Conservation (phyloP, 2,113 vertebrate species). For the Podarcis cretensis region DNA sequence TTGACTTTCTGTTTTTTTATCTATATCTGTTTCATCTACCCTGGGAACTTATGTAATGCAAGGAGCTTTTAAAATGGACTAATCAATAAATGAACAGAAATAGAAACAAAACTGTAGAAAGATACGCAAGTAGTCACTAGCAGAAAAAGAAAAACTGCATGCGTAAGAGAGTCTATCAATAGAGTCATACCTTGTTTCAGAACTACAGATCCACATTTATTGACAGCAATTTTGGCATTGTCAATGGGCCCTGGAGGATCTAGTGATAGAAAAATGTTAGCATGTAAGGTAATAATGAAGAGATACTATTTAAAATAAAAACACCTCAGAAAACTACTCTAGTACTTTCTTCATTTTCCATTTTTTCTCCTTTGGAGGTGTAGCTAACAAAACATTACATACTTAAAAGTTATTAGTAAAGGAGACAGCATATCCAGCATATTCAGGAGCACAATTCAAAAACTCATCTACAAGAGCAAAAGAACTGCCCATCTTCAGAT, state of each 20-base stretch:
- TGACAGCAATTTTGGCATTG: conserved; percentile 92
- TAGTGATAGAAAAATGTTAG: conserved; percentile 61
- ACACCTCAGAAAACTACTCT: neutral
- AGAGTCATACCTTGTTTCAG: conserved; percentile 89
- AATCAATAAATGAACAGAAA: neutral
- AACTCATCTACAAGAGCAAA: neutral
- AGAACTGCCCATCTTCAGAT: neutral
- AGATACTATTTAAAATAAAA: neutral
- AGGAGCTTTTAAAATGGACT: no score
- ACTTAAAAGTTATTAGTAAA: conserved; percentile 21
- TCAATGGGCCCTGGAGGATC: conserved; percentile 95
- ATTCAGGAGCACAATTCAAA: neutral
- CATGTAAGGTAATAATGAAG: neutral
- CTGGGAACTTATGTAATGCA: no score
- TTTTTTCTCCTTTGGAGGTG: neutral
- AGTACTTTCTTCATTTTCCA: neutral
- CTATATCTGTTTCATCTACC: no score
- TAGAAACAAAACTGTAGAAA: neutral
- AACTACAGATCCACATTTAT: conserved; percentile 88
- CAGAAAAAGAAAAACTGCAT: neutral
- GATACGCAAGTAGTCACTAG: neutral
- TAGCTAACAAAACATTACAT: neutral
- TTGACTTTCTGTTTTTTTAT: no score
- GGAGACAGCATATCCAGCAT: neutral
- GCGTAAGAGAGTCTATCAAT: neutral